A percentile compares a stretch with the other conserved stretches of the same genome.
These are phyloP conservation scores for Chionoecetes opilio DNA, from an alignment of 1,140 invertebrate genomes.

Conservation along the genomic window DNA sequence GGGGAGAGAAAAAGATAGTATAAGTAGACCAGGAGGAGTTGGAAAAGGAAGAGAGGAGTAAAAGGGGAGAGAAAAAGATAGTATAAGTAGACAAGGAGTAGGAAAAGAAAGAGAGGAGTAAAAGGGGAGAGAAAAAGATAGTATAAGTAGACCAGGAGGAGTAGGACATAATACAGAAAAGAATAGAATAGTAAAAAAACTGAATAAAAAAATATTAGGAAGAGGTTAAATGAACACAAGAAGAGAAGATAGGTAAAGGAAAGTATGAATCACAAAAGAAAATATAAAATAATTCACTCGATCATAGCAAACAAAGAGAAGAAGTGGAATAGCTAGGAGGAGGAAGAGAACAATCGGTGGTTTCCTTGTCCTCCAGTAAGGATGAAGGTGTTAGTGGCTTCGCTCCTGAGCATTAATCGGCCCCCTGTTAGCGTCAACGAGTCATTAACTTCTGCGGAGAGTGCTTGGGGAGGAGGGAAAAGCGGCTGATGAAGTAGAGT, in stretches of 20 bases:
- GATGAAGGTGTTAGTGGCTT: neutral
- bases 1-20: neutral
- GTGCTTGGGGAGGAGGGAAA: neutral
- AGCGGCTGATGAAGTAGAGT: neutral
- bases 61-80: neutral
- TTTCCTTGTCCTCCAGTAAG: neutral
- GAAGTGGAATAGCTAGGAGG: neutral
- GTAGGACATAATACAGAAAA: neutral
- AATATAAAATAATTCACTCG: neutral
- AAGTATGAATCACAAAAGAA: neutral
- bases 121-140: neutral
- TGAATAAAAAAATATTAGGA: neutral
- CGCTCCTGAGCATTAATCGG: neutral
- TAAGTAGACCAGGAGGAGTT: neutral
- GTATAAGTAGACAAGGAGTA: neutral
- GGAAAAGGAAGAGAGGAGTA: neutral
- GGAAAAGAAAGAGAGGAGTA: neutral
- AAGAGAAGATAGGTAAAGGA: too few species aligned
- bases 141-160: neutral
- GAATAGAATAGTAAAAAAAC: neutral
- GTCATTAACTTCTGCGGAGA: neutral
- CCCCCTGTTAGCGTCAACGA: neutral
- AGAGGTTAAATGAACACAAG: too few species aligned
- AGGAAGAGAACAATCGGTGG: neutral
- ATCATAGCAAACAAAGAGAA: neutral